Evolutionary conservation across 2,113 vertebrate species (phyloP), one percentile per base, ranked within the genome.

Genomic region (Falcunculus frontatus): DNA sequence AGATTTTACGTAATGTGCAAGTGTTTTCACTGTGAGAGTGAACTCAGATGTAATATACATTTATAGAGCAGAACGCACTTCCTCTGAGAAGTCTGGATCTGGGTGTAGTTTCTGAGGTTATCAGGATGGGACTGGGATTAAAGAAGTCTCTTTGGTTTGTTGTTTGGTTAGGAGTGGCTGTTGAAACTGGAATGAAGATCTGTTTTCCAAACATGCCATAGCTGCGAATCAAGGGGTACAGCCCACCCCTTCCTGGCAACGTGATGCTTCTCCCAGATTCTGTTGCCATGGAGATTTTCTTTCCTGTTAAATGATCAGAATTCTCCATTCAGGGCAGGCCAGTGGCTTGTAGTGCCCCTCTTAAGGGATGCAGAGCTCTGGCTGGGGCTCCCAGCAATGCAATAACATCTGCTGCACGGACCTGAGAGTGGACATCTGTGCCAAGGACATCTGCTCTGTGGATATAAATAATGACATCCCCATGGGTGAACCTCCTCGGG

Each of bases 281-380:
- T 57, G 87, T 90, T 95, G 52, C 76, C 37, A 42, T 95, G 60
- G 92, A 90, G 83, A 89, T 68, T 90, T 93, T 94, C 25, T 42
- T 86, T 91, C 72, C 39, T 75, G 22, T 75, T 93, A 93, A 89
- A 75, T 60, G 52, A 65, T 52, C 32, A 59, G 62, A 88, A 86
- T 59, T 70, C 59, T 82, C 70, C 3, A 2, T 57, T 57, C 1
- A 1, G 25, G 44, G 47, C 35, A 83, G 27, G 20, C 30, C 35
- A 88, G 39, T 1, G 7, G 37, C 39, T 89, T 6, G 1, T 2
- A 8, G 55, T 68, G 41, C n/a, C 39, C 39, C 47, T 77, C 1
- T 0, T 0, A 10, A 69, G 13, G 57, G 26, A 37, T 11, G n/a
- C 41, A 63, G 72, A 53, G 10, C 47, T 82, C 44, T n/a, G 6